phyloP scores from a whole-genome alignment of 2,888 invertebrate species.

The Apantesis nais region DNA sequence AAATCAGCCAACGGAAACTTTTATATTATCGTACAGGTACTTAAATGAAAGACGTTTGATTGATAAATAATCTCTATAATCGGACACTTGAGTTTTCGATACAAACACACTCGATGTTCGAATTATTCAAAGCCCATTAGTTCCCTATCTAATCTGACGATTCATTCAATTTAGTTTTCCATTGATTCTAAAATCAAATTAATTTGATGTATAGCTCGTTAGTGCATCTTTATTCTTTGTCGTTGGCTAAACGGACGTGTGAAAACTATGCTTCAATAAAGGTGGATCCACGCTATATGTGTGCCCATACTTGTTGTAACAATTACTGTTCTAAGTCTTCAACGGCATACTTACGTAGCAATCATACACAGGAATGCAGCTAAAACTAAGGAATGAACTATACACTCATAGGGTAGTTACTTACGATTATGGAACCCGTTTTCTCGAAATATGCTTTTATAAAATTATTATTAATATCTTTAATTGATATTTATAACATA shows the following conservation, averaged over 20 bases:
- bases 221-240: constrained; percentile 62
- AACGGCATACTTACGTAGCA: too few species aligned
- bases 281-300: constrained; percentile 18
- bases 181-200: constrained; percentile 71
- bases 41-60: constrained; percentile 59
- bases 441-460: too few species aligned
- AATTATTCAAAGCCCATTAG: constrained; percentile 57
- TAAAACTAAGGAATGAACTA: too few species aligned
- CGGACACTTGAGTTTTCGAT: constrained; percentile 51
- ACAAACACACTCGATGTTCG: constrained; percentile 49
- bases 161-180: constrained; percentile 79
- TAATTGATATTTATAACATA: too few species aligned
- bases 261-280: constrained; percentile 56
- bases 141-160: constrained; percentile 66
- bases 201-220: constrained; percentile 69
- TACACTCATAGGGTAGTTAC: too few species aligned
- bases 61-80: constrained; percentile 71
- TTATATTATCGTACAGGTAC: constrained; percentile 57
- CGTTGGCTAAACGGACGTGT: constrained; percentile 66
- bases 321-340: too few species aligned
- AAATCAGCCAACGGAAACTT: constrained; percentile 55
- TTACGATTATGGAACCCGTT: too few species aligned
- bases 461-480: too few species aligned
- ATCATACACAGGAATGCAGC: too few species aligned
- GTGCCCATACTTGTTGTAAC: too few species aligned